Conservation (phyloP, 64 coral and sea anemone genomes). For the Dendronephthya gigantea region DNA sequence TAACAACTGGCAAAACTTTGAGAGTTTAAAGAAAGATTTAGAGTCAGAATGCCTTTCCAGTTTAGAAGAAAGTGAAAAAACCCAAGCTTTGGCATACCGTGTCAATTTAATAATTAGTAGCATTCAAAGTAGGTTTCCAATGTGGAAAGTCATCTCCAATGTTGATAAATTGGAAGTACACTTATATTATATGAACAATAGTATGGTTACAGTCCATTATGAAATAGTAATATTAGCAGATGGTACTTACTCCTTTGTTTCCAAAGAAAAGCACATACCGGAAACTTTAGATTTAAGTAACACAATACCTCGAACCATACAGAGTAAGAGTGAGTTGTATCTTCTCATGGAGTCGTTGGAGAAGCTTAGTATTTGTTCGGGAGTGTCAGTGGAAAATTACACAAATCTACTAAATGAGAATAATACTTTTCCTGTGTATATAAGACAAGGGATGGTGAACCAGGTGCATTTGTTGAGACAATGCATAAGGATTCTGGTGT, state of each 20-base stretch:
- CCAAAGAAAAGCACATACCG: background rate
- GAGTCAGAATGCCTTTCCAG: background rate
- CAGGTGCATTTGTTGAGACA: background rate
- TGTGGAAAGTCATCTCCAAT: background rate
- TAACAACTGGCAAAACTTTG: background rate
- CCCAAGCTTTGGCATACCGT: background rate
- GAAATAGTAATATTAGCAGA: background rate
- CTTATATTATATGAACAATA: background rate
- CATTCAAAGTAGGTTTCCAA: background rate
- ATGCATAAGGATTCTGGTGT: background rate
- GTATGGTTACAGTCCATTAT: background rate
- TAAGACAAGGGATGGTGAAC: background rate
- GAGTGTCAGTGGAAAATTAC: background rate
- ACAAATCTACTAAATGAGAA: background rate
- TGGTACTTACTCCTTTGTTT: background rate
- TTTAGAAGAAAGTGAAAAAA: background rate
- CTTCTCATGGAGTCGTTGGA: background rate
- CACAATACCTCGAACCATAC: background rate
- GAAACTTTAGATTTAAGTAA: background rate
- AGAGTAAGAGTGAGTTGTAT: background rate
- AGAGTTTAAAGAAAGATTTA: background rate
- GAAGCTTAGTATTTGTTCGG: background rate
- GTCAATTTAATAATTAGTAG: background rate
- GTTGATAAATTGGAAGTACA: background rate
- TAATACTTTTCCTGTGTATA: background rate